Conservation (phyloP, 2,113 vertebrate genomes). For the Puma concolor region DNA sequence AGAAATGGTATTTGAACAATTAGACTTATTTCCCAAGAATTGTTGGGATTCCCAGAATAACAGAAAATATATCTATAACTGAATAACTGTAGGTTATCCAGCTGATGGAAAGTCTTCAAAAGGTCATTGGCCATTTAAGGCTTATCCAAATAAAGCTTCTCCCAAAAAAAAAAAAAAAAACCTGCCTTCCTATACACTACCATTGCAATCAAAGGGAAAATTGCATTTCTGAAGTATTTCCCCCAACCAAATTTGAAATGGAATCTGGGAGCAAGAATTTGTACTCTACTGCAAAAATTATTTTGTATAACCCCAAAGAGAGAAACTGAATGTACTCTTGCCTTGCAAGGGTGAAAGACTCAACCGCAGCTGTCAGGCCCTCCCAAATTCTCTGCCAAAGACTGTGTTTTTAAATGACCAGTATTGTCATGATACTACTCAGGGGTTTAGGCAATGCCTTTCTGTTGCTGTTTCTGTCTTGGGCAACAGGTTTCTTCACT, state of each 20-base stretch:
- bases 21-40: neutral
- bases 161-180: neutral
- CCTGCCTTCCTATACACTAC: neutral
- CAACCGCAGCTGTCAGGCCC: neutral
- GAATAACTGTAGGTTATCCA: neutral
- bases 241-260: neutral
- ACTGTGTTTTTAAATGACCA: neutral
- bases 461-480: neutral
- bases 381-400: neutral
- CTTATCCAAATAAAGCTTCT: neutral
- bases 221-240: neutral
- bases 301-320: slow-evolving; percentile 9
- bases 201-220: neutral
- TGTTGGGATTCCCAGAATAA: neutral
- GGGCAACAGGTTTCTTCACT: neutral
- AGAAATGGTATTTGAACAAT: neutral
- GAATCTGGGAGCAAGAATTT: neutral
- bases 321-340: neutral
- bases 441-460: neutral
- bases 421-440: neutral
- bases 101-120: neutral
- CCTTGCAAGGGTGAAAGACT: neutral
- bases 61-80: neutral
- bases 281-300: neutral
- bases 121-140: neutral